Conservation (phyloP, 2,797 vertebrate genomes). For the Aeoliscus strigatus region DNA sequence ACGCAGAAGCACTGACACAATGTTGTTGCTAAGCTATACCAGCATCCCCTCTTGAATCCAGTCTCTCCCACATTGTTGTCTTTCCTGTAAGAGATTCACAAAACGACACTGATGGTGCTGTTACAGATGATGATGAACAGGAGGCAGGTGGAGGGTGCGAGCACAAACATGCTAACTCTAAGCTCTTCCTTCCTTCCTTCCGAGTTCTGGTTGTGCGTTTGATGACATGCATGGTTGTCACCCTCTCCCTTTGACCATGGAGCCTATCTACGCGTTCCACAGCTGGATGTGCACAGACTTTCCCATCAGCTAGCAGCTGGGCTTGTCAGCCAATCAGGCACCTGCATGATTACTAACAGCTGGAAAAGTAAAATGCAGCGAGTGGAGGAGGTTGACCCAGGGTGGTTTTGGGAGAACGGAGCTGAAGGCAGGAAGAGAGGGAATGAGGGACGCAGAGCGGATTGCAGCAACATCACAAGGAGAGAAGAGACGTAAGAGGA, state of each 20-base stretch:
- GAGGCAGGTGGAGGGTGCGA: constrained; percentile 16
- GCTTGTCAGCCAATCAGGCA: constrained; percentile 61
- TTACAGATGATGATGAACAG: constrained; percentile 41
- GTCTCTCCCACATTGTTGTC: constrained; percentile 19
- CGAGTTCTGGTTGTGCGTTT: constrained; percentile 14
- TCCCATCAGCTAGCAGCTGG: constrained; percentile 55
- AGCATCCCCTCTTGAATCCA: constrained; percentile 19
- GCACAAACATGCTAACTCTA: constrained; percentile 6
- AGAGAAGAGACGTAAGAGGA: constrained; percentile 2
- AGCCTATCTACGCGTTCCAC: constrained; percentile 45
- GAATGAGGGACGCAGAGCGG: constrained; percentile 9
- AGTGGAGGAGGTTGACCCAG: constrained; percentile 9
- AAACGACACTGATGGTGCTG: constrained; percentile 27
- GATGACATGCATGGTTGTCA: constrained; percentile 39
- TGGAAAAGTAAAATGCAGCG: constrained; percentile 47
- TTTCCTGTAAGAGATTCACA: constrained; percentile 14
- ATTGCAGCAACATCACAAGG: constrained; percentile 3
- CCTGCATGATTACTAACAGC: constrained; percentile 65
- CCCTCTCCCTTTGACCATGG: constrained; percentile 52
- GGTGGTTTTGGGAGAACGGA: constrained; percentile 16
- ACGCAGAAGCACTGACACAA: no score
- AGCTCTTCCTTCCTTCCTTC: constrained; percentile 25
- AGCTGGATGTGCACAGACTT: constrained; percentile 43
- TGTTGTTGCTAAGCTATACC: constrained; percentile 25
- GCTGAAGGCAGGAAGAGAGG: constrained; percentile 13